Percentiles rank a stretch among this genome's conserved stretches.
Evolutionary conservation across 1,140 invertebrate species (phyloP).

Genomic region (Hyphantria cunea): DNA sequence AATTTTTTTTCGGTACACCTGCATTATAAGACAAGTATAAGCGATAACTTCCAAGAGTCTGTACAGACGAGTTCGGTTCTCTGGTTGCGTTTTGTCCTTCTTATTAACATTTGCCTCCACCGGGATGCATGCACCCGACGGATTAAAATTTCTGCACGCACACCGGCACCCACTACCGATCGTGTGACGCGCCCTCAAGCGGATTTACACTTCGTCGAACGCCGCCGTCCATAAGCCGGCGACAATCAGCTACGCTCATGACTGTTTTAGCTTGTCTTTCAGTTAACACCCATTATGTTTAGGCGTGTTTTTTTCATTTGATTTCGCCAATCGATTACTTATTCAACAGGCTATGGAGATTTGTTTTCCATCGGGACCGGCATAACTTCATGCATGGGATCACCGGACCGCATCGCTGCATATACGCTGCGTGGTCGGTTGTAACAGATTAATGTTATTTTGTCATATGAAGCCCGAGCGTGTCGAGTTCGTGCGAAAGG

Average conservation of each 20-base stretch:
- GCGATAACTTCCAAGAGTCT: constrained; percentile 13
- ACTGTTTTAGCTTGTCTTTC: constrained; percentile 23
- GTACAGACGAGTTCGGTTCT: constrained; percentile 46
- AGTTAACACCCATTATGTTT: constrained; percentile 26
- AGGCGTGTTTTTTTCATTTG: constrained; percentile 34
- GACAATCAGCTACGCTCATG: constrained; percentile 17
- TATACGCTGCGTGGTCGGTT: constrained; percentile 36
- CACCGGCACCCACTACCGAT: constrained; percentile 50
- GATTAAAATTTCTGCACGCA: constrained; percentile 68
- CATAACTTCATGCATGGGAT: constrained; percentile 46
- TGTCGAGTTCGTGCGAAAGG: constrained; percentile 62
- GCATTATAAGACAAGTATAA: constrained; percentile 1
- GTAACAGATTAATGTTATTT: constrained; percentile 57
- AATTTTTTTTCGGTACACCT: constrained; percentile 12
- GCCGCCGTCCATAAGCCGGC: constrained; percentile 25
- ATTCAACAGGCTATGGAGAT: constrained; percentile 52
- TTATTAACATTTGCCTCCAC: constrained; percentile 67
- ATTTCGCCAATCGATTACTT: constrained; percentile 53
- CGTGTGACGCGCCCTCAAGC: constrained; percentile 52
- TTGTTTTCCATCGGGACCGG: constrained; percentile 40
- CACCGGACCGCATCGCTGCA: constrained; percentile 43
- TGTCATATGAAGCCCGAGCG: constrained; percentile 51
- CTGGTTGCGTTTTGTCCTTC: constrained; percentile 45
- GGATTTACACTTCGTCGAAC: constrained; percentile 61
- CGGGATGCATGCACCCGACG: constrained; percentile 48